These are phyloP conservation scores for Drosophila cardini DNA, from an alignment of 1,140 invertebrate genomes.

Conservation along the genomic window DNA sequence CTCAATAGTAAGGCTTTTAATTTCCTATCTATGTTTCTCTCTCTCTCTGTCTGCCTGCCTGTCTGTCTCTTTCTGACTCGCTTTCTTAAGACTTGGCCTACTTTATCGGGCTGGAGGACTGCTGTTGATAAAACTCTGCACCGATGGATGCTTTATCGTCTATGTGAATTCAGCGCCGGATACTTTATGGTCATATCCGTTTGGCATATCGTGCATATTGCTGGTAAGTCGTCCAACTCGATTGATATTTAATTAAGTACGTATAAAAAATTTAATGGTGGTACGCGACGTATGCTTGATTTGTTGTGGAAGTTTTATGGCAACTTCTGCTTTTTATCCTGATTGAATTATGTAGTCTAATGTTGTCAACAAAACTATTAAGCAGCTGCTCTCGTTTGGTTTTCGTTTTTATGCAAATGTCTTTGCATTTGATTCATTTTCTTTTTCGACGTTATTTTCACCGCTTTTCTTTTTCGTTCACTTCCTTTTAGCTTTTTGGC, in stretches of 20 bases:
- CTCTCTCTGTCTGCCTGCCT: constrained; percentile 3
- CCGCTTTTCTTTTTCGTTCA: constrained; percentile 24
- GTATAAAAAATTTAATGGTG: not conserved
- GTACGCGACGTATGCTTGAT: constrained; percentile 42
- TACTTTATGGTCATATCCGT: constrained; percentile 86
- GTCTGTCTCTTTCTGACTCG: not conserved
- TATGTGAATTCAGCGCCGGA: constrained; percentile 87
- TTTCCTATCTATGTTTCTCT: constrained; percentile 22
- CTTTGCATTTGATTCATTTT: constrained; percentile 25
- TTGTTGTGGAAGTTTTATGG: constrained; percentile 24
- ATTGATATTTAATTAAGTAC: constrained; percentile 62
- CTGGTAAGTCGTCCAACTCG: constrained; percentile 85
- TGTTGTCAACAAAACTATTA: constrained; percentile 62
- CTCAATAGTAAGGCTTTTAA: constrained; percentile 35
- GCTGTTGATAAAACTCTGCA: constrained; percentile 86
- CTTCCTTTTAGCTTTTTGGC: constrained; percentile 32
- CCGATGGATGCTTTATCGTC: constrained; percentile 87
- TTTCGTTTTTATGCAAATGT: constrained; percentile 65
- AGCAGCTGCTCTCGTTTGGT: constrained; percentile 19
- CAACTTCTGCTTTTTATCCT: constrained; percentile 30
- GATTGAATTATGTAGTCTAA: constrained; percentile 34
- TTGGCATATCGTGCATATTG: constrained; percentile 86
- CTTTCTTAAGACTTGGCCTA: constrained; percentile 85
- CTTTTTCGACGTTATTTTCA: constrained; percentile 2
- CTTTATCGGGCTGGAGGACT: constrained; percentile 87